Evolutionary conservation across 2,797 vertebrate species (phyloP).

Genomic region (Etheostoma nigrum): DNA sequence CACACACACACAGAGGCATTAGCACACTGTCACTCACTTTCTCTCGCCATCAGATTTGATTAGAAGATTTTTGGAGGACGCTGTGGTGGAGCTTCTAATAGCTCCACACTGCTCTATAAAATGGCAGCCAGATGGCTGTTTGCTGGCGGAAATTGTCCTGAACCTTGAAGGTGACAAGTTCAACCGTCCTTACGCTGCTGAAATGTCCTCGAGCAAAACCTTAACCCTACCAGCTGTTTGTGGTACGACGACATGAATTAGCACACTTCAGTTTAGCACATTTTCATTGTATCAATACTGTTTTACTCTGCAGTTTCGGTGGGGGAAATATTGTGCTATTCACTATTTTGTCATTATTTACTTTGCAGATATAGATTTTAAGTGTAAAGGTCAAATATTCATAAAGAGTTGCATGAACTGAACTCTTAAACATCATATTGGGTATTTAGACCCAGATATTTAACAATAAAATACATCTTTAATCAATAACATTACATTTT

Average conservation of each 20-base stretch:
- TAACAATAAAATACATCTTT: too few species aligned
- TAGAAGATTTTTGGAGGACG: conserved; percentile 43
- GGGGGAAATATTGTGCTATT: too few species aligned
- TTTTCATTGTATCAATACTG: too few species aligned
- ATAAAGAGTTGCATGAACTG: too few species aligned
- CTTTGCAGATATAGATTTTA: too few species aligned
- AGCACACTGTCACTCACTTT: conserved; percentile 45
- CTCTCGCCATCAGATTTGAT: conserved; percentile 58
- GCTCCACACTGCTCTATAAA: conserved; percentile 33
- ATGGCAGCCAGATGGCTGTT: conserved; percentile 46
- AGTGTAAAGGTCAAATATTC: too few species aligned
- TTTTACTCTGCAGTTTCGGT: background rate
- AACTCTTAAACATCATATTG: too few species aligned
- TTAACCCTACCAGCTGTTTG: background rate
- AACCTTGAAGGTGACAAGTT: conserved; percentile 46
- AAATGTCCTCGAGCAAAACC: conserved; percentile 16
- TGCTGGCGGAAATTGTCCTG: conserved; percentile 24
- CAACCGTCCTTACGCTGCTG: background rate
- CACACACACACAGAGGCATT: conserved; percentile 33
- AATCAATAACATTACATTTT: too few species aligned
- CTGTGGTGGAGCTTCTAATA: conserved; percentile 30
- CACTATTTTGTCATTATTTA: too few species aligned
- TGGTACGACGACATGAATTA: background rate
- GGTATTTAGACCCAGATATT: too few species aligned
- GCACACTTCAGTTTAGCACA: background rate